A percentile compares a stretch with the other conserved stretches of the same genome.
Conservation (phyloP, 2,113 vertebrate genomes). For the Capra hircus region DNA sequence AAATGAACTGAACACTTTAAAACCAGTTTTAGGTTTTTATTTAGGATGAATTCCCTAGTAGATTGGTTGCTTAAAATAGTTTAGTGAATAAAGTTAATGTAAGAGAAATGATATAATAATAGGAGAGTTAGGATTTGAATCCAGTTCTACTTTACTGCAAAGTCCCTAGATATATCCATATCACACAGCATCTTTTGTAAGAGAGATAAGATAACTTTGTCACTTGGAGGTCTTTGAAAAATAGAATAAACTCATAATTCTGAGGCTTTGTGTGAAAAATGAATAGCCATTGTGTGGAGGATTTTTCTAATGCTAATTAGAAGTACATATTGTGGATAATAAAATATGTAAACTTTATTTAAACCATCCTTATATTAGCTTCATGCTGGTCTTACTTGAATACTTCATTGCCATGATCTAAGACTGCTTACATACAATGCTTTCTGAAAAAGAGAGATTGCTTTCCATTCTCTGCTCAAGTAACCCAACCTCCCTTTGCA, state of each 20-base stretch:
- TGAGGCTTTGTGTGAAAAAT: not conserved
- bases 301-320: not conserved
- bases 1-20: not conserved
- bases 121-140: not conserved
- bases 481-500: not conserved
- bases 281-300: not conserved
- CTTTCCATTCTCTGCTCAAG: not conserved
- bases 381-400: not conserved
- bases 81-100: not conserved
- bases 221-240: not conserved
- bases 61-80: not conserved
- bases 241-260: not conserved
- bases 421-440: not conserved
- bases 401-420: not conserved
- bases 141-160: not conserved
- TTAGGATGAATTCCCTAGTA: not conserved
- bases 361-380: not conserved
- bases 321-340: not conserved
- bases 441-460: not conserved
- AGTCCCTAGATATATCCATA: not conserved
- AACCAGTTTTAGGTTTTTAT: not conserved
- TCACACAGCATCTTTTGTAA: not conserved
- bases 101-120: not conserved
- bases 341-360: not conserved
- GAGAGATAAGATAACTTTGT: not conserved